Percentiles rank a stretch among this genome's conserved stretches.
These are phyloP conservation scores for Drosophila nasuta DNA, from an alignment of 1,140 invertebrate species.

Conservation along the genomic window DNA sequence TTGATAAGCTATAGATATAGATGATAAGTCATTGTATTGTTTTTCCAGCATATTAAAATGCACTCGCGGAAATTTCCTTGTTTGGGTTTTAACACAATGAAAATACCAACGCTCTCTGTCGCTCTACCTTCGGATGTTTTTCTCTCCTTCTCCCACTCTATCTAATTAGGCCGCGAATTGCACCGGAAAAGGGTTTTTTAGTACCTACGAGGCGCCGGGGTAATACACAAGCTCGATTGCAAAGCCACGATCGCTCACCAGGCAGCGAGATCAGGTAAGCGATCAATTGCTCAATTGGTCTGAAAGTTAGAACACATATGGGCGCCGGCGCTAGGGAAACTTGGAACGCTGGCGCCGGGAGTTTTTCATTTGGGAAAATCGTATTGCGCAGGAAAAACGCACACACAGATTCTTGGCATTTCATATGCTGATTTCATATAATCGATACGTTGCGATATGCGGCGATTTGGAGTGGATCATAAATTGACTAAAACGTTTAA, in stretches of 20 bases:
- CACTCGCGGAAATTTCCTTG: conserved; percentile 68
- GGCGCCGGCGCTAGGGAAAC: conserved; percentile 58
- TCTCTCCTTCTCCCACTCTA: conserved; percentile 9
- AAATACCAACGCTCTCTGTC: conserved; percentile 68
- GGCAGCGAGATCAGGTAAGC: conserved; percentile 54
- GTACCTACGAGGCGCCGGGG: conserved; percentile 70
- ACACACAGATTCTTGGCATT: conserved; percentile 71
- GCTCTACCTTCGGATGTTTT: not conserved
- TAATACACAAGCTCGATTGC: conserved; percentile 48
- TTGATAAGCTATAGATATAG: not conserved
- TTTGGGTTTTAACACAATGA: conserved; percentile 83
- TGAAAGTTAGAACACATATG: conserved; percentile 53
- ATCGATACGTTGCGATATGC: conserved; percentile 36
- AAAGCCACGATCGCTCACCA: conserved; percentile 3
- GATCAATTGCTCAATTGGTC: conserved; percentile 68
- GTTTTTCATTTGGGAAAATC: conserved; percentile 65
- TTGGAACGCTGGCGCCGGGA: conserved; percentile 59
- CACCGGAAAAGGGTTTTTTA: conserved; percentile 82
- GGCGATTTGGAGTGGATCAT: conserved; percentile 49
- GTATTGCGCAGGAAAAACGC: conserved; percentile 58
- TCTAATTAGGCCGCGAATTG: conserved; percentile 75
- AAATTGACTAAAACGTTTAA: conserved; percentile 50
- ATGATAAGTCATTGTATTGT: conserved; percentile 56
- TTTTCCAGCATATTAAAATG: conserved; percentile 52
- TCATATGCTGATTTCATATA: conserved; percentile 42